Evolutionary conservation across 2,113 vertebrate species (phyloP).

Genomic region (Oryzias curvinotus): DNA sequence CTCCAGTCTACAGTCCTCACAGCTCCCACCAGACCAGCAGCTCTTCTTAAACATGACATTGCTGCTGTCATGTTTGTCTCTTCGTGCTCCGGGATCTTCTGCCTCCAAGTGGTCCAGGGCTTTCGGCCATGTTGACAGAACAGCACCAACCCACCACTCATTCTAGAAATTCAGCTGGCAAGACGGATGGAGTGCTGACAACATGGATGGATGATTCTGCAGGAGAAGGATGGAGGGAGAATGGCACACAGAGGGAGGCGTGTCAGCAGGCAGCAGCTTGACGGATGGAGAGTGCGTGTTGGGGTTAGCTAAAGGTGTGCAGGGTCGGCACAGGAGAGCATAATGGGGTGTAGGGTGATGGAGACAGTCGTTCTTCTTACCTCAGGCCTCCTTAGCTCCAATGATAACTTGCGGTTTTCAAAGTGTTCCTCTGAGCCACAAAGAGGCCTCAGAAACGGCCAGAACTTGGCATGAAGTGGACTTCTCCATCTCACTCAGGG

Average conservation of each 20-base stretch:
- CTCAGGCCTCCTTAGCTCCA: slow-evolving; percentile 78
- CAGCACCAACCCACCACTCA: slow-evolving; percentile 52
- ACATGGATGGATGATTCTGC: slow-evolving; percentile 47
- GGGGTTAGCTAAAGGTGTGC: slow-evolving; percentile 43
- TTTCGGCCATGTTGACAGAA: slow-evolving; percentile 53
- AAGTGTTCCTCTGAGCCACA: slow-evolving; percentile 86
- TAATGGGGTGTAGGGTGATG: slow-evolving; percentile 71
- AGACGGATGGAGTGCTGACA: slow-evolving; percentile 69
- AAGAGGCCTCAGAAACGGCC: slow-evolving; percentile 87
- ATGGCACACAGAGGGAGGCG: slow-evolving; percentile 57
- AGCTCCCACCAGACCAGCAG: no score
- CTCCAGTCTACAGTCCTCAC: no score
- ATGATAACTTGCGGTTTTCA: slow-evolving; percentile 92
- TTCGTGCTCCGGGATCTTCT: slow-evolving; percentile 16
- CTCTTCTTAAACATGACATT: no score
- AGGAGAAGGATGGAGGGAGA: slow-evolving; percentile 51
- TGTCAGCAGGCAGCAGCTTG: slow-evolving; percentile 47
- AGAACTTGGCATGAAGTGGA: slow-evolving; percentile 73
- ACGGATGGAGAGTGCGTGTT: slow-evolving; percentile 52
- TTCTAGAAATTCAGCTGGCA: slow-evolving; percentile 42
- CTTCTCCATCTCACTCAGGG: slow-evolving; percentile 82
- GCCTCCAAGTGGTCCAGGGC: slow-evolving; percentile 39
- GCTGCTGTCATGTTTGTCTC: not conserved
- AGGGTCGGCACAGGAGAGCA: slow-evolving; percentile 45
- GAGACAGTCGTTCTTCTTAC: slow-evolving; percentile 34